Base-by-base conservation (phyloP, 2,888 invertebrate genomes). In the Clitarchus hookeri region DNA sequence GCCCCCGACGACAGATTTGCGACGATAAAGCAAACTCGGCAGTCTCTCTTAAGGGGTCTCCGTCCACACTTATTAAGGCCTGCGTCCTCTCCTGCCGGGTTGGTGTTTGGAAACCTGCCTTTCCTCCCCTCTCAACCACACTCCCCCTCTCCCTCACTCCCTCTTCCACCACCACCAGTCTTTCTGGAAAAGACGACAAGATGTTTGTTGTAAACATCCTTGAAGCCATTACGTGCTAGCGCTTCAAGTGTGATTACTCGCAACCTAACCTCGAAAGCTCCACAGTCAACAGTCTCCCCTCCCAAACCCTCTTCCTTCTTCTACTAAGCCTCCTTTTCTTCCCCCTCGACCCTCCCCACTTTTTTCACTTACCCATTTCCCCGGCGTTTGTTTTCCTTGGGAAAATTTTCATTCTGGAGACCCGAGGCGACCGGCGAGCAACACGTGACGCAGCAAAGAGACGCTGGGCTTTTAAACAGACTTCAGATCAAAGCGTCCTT, bases 1-100 rank as follows among this genome's bases (percentile, higher is more conserved):
- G 53, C 65, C 48, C 16, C 36, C 85, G 86, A 54, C 80, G 86
- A 86, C 85, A 84, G 86, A 86, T 86, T 86, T 86, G 86, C 86
- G 86, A 85, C 83, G 53, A 84, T 84, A 86, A 86, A 86, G 86
- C 85, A 86, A 86, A 86, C 86, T 86, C 80, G 83, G 82, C 27
- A 54, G 48, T 27, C 82, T 82, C 83, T 85, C 85, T 78, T 86
- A 85, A 86, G 85, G 86, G 85, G 86, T 27, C 83, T 86, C 86
- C 65, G 78, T 86, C 86, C n/a, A 83, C 86, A 85, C 84, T 48
- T 86, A 86, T 83, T 86, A 85, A 86, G 84, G 65, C 48, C 44
- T 84, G 53, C 84, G 27, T 27, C 19, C 48, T 19, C 27, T 84
- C 53, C n/a, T 19, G 12, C 54, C 25, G 19, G 48, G 23, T 26